Conservation (phyloP, 1,140 invertebrate species). For the Kradibia gibbosae region DNA sequence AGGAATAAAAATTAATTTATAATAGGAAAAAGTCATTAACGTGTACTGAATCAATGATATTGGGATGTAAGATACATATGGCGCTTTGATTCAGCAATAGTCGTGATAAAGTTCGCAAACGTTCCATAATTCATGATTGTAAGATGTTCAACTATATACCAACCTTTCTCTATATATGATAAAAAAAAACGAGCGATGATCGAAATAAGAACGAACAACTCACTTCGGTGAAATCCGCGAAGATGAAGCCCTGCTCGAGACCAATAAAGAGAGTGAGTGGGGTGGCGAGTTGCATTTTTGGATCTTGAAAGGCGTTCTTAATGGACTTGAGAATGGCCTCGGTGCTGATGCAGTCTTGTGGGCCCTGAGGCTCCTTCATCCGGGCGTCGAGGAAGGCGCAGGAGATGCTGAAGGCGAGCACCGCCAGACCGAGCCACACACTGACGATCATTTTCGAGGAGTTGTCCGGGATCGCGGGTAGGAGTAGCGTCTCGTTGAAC, state of each 20-base stretch:
- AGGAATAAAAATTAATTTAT: too few species aligned
- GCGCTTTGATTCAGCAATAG: too few species aligned
- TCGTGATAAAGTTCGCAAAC: too few species aligned
- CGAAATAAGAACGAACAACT: constrained; percentile 24
- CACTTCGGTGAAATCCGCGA: constrained; percentile 81
- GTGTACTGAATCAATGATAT: too few species aligned
- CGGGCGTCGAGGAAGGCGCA: constrained; percentile 72
- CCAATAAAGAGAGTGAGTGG: constrained; percentile 82
- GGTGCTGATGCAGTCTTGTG: constrained; percentile 57
- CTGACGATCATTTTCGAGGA: constrained; percentile 71
- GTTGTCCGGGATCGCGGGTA: constrained; percentile 64
- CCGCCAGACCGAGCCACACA: constrained; percentile 74
- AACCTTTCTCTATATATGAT: too few species aligned
- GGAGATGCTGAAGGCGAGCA: constrained; percentile 73
- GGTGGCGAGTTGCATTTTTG: constrained; percentile 75
- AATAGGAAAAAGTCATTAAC: too few species aligned
- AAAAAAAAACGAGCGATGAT: background rate
- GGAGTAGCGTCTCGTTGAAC: constrained; percentile 36
- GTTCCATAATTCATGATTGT: too few species aligned
- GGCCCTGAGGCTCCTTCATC: constrained; percentile 66
- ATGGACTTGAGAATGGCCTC: constrained; percentile 63
- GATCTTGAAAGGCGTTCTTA: constrained; percentile 69
- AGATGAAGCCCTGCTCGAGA: constrained; percentile 82
- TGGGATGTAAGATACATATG: too few species aligned
- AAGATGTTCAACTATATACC: too few species aligned